phyloP scores from a whole-genome alignment of 2,113 vertebrate genomes.

The human (Homo sapiens) region DNA sequence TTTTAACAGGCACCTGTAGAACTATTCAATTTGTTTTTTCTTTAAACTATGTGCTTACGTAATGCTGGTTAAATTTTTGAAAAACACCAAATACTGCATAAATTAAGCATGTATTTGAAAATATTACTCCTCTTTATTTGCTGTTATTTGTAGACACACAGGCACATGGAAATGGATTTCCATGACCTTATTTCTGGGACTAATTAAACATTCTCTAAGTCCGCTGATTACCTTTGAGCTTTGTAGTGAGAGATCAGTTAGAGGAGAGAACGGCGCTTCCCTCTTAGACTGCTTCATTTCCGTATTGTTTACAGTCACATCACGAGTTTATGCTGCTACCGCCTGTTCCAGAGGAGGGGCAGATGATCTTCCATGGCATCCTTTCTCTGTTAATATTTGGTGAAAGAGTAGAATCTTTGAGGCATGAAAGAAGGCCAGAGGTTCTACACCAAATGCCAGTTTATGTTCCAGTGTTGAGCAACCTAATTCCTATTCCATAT shows the following conservation, averaged over 20 bases:
- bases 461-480: not conserved
- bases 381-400: not conserved
- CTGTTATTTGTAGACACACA: not conserved
- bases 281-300: not conserved
- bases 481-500: not conserved
- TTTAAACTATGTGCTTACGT: not conserved
- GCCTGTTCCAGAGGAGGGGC: not conserved
- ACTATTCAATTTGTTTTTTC: not conserved
- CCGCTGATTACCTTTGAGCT: not conserved
- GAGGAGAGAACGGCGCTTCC: rapidly evolving
- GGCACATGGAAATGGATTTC: not conserved
- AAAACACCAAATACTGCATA: not conserved
- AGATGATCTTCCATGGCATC: not conserved
- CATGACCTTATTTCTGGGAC: not conserved
- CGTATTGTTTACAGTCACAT: not conserved
- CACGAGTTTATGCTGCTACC: not conserved
- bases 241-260: not conserved
- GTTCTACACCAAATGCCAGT: not conserved
- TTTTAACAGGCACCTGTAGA: not conserved
- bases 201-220: not conserved
- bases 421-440: not conserved
- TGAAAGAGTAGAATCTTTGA: not conserved
- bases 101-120: not conserved
- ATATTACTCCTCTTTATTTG: not conserved
- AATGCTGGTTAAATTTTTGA: not conserved